Evolutionary conservation across 2,797 vertebrate species (phyloP).

Genomic region (Eulemur albifrons): DNA sequence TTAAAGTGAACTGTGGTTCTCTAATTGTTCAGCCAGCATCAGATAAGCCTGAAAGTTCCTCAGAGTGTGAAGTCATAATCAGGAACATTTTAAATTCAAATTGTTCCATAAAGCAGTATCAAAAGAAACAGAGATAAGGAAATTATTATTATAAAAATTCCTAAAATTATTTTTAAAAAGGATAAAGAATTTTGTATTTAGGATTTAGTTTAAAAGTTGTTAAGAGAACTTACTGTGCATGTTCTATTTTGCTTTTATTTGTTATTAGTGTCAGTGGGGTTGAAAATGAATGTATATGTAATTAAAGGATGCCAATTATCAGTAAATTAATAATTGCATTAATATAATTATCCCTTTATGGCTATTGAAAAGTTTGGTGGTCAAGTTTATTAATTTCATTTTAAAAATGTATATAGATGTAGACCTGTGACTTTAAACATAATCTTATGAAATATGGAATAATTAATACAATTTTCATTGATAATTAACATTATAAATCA

Average conservation of each 20-base stretch:
- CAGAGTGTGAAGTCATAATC: conserved; percentile 72
- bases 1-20: conserved; percentile 75
- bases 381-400: neutral
- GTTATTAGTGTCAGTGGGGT: neutral
- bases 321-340: neutral
- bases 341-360: neutral
- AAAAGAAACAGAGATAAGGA: conserved; percentile 71
- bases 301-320: neutral
- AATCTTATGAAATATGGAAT: neutral
- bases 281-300: neutral
- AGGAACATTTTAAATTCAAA: conserved; percentile 73
- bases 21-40: conserved; percentile 63
- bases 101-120: conserved; percentile 67
- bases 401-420: neutral
- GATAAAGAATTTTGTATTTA: conserved; percentile 59
- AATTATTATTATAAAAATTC: conserved; percentile 18
- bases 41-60: conserved; percentile 66
- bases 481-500: neutral
- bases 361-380: neutral
- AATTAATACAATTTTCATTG: neutral
- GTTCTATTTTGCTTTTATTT: neutral
- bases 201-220: conserved; percentile 55
- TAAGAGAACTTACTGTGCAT: conserved; percentile 58
- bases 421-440: neutral
- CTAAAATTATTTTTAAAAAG: conserved; percentile 29